Base-by-base conservation (phyloP, 1,140 invertebrate species). In the Hestina assimilis region DNA sequence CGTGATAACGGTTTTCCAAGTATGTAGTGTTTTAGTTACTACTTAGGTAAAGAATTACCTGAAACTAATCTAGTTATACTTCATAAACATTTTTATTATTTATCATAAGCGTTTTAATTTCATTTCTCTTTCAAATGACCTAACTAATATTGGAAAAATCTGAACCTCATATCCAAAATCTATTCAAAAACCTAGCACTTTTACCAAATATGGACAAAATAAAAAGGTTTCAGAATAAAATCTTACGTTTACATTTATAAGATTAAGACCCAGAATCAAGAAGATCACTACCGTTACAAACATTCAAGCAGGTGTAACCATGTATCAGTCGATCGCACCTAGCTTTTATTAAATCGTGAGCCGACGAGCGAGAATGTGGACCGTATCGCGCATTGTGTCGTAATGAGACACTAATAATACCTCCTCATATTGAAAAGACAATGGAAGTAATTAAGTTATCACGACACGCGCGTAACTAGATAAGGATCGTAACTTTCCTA, bases 391-490 rank as follows among this genome's bases (percentile, higher is more conserved):
- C 31, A 48, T 29, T 42, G 40, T 50, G 15, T 19, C 12, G 35
- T 58, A 58, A 58, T 58, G 46, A 47, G 45, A 45, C 23, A 51
- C 55, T 51, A 58, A 58, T 58, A 46, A 45, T 51, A 51, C 26
- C 46, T 51, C 23, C 23, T 31, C 41, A 17, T 48, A 50, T 57
- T 51, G 46, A 35, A 51, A 46, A 59, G 31, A 59, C 57, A 59
- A 59, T 59, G 24, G 42, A 19, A 12, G 48, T 59, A 58, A 55
- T 50, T 50, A 64, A 29, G 42, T 53, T 59, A 59, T 59, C 57
- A 17, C 14, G 26, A 46, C 31, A 53, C 42, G 42, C 31, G 41
- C 47, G 57, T 42, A 20, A 35, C 23, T 31, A 46, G 57, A 59
- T 59, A 59, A 33, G 12, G 9, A 53, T 47, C 50, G 42, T 48